phyloP scores from a whole-genome alignment of 2,797 vertebrate species.

The Sebastes paucispinis region DNA sequence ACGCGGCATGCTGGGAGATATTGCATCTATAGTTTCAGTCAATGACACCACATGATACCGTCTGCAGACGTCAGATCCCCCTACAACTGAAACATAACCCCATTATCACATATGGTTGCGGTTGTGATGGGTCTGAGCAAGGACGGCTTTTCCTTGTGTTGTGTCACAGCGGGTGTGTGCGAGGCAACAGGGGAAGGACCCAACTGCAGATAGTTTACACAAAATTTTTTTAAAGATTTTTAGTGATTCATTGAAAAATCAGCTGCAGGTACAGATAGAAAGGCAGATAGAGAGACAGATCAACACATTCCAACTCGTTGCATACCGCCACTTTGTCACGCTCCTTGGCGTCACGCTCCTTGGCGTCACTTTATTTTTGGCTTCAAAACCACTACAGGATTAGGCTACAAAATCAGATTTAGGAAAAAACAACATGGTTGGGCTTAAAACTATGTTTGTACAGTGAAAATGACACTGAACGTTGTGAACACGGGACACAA shows the following conservation, averaged over 20 bases:
- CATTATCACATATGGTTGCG: neutral
- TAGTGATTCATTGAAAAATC: neutral
- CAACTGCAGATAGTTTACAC: neutral
- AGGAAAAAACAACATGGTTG: no score
- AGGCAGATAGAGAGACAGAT: neutral
- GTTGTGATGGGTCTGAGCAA: constrained; percentile 8
- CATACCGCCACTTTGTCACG: no score
- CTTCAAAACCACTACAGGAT: no score
- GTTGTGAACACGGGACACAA: no score
- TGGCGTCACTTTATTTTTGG: no score
- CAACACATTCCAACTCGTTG: no score
- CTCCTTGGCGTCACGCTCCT: no score
- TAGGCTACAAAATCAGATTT: no score
- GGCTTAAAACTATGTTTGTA: no score
- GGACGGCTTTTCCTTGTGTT: neutral
- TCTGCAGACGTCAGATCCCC: constrained; percentile 16
- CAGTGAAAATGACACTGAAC: no score
- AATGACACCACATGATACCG: constrained; percentile 53
- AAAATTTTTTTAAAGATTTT: neutral
- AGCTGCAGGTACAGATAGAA: neutral
- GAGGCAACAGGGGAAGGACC: neutral
- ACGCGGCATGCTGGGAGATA: neutral
- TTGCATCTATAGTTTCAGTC: constrained; percentile 67
- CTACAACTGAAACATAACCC: constrained; percentile 37
- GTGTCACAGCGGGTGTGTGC: neutral